Percentiles rank a stretch among this genome's conserved stretches.
phyloP scores from a whole-genome alignment of 2,888 invertebrate genomes.

The Thymelicus acteon region DNA sequence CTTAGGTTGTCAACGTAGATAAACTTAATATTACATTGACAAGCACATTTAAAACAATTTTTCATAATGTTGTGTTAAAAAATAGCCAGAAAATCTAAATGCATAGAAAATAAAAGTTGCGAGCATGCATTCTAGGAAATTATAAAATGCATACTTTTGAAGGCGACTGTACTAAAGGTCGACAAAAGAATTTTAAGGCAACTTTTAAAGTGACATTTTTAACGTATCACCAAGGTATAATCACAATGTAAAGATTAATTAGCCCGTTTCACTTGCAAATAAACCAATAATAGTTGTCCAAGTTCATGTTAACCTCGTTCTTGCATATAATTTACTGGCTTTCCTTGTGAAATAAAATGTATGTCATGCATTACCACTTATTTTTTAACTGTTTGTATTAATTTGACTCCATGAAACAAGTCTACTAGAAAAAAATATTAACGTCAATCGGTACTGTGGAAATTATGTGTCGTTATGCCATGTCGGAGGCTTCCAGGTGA shows the following conservation, averaged over 20 bases:
- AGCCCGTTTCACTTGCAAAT: conserved; percentile 41
- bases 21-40: too few species aligned
- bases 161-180: conserved; percentile 29
- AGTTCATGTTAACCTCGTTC: conserved; percentile 34
- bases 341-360: conserved; percentile 26
- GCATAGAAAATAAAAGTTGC: background rate
- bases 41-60: too few species aligned
- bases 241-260: conserved; percentile 42
- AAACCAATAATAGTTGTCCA: conserved; percentile 35
- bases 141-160: background rate
- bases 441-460: too few species aligned
- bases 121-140: background rate
- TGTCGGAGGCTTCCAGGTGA: too few species aligned
- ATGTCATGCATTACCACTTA: background rate
- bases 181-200: conserved; percentile 23
- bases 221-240: conserved; percentile 30
- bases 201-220: conserved; percentile 42
- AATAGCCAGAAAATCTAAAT: background rate
- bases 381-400: too few species aligned
- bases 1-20: too few species aligned
- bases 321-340: conserved; percentile 25
- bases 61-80: too few species aligned
- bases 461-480: too few species aligned
- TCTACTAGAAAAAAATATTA: too few species aligned
- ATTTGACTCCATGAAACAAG: too few species aligned